phyloP scores from a whole-genome alignment of 2,797 vertebrate genomes.

The Spheniscus humboldti region DNA sequence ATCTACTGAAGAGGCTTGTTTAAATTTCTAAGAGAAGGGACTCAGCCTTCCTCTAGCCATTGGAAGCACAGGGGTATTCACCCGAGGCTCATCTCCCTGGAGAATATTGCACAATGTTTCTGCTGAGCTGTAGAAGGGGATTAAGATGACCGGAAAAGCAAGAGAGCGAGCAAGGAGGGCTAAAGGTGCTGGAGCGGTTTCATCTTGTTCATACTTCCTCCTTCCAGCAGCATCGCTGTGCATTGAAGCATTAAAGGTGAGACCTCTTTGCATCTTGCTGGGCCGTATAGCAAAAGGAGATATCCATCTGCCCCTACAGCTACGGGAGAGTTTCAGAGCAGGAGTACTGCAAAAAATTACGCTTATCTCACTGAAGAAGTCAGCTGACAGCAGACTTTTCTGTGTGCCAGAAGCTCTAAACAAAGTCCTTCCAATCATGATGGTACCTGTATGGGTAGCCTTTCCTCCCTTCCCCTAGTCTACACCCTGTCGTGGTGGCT shows the following conservation, averaged over 20 bases:
- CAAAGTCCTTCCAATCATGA: not conserved
- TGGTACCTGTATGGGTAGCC: not conserved
- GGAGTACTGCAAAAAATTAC: not conserved
- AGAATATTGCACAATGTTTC: not conserved
- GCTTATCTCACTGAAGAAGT: not conserved
- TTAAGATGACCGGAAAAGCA: not conserved
- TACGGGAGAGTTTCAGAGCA: not conserved
- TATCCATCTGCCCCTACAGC: not conserved
- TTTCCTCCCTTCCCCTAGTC: not conserved
- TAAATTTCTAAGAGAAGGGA: not conserved
- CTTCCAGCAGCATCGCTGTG: constrained; percentile 2
- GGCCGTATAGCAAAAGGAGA: not conserved
- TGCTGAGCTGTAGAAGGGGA: not conserved
- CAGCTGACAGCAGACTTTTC: not conserved
- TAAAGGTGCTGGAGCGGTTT: not conserved
- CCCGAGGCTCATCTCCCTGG: not conserved
- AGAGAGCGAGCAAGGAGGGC: not conserved
- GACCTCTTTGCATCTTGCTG: not conserved
- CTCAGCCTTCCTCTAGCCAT: not conserved
- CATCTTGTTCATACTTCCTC: not conserved
- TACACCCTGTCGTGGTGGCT: fast-evolving
- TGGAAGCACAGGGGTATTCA: not conserved
- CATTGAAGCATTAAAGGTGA: not conserved
- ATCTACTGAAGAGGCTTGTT: not conserved
- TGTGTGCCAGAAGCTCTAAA: not conserved